Evolutionary conservation across 2,797 vertebrate genomes (phyloP), one percentile per base, ranked within the genome.

Genomic region (Falco berigora): DNA sequence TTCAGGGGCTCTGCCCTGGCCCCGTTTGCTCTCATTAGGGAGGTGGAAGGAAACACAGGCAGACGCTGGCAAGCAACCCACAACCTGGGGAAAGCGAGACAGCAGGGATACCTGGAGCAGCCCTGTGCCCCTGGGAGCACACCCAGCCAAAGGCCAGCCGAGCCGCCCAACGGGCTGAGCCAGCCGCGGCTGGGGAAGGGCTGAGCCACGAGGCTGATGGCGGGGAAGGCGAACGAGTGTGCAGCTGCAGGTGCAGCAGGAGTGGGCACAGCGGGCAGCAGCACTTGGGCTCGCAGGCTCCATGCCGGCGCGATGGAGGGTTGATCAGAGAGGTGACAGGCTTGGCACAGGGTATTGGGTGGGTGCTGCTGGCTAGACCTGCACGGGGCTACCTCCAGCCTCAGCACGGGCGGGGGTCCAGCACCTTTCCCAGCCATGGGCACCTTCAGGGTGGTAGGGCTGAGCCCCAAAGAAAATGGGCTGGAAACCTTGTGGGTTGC

Each of bases 231-330:
- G 10, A 21, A n/a, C 1, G 12, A 42, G 19, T 0, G 0, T 20
- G 34, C 63, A 56, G 38, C 32, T 22, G 25, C 34, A 49, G 17
- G 7, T n/a, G n/a, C 71, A 32, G 32, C 0, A 1, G 56, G 28
- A n/a, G 23, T 0, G 7, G 36, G 42, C n/a, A 28, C 5, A 47
- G 13, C 4, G 1, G 3, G 21, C 50, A 71, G 38, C 80, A 73
- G 80, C 4, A 0, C 4, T 0, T 2, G 2, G 16, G 16, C 6
- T 8, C 4, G 5, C 8, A 38, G 34, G 21, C 11, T 50, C 20
- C 40, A 0, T 3, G 0, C 10, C 3, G 0, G 14, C 1, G 6
- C 24, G 7, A 36, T 0, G 0, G 38, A 52, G 27, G 6, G 14
- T 2, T 49, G 50, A 18, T 40, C 27, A 36, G 62, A 56, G 81